These are phyloP conservation scores for Erebia epiphron DNA, from an alignment of 2,888 invertebrate genomes.

Conservation along the genomic window DNA sequence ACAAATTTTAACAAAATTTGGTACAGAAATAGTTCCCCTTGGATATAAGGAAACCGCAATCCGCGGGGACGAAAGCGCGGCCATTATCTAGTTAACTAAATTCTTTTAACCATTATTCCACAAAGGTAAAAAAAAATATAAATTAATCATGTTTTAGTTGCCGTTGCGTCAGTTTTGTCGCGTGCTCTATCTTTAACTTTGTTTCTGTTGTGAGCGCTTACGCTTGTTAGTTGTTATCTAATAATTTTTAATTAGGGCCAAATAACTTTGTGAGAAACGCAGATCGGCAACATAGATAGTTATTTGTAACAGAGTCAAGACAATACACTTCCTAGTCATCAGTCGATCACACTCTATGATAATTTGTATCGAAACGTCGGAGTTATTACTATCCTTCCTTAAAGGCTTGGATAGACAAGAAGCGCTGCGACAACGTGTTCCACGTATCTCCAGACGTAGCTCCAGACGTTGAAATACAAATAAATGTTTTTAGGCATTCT, in stretches of 20 bases:
- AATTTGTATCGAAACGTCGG: slow-evolving; percentile 34
- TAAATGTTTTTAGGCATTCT: no score
- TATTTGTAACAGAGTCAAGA: slow-evolving; percentile 28
- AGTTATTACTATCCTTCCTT: slow-evolving; percentile 62
- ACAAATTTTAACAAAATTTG: no score
- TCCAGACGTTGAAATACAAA: neutral
- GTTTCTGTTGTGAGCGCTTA: neutral
- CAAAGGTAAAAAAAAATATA: slow-evolving; percentile 2
- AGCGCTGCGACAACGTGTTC: neutral
- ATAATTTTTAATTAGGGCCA: slow-evolving; percentile 20
- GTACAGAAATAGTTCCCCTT: no score
- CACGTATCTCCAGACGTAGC: neutral
- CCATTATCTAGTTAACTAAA: no score
- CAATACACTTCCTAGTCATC: slow-evolving; percentile 37
- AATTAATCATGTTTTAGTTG: slow-evolving; percentile 5
- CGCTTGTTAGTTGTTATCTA: slow-evolving; percentile 12
- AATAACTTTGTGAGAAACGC: slow-evolving; percentile 12
- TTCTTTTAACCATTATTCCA: neutral
- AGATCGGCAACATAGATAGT: slow-evolving; percentile 12
- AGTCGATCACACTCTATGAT: slow-evolving; percentile 39
- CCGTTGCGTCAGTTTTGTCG: slow-evolving; percentile 8
- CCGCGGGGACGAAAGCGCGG: no score
- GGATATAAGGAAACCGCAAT: no score
- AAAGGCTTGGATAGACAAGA: neutral
- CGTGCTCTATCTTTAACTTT: neutral